Percentiles rank a stretch among this genome's conserved stretches.
These are phyloP conservation scores for Botrylloides violaceus DNA, from an alignment of 23 tunicate species.

Conservation along the genomic window DNA sequence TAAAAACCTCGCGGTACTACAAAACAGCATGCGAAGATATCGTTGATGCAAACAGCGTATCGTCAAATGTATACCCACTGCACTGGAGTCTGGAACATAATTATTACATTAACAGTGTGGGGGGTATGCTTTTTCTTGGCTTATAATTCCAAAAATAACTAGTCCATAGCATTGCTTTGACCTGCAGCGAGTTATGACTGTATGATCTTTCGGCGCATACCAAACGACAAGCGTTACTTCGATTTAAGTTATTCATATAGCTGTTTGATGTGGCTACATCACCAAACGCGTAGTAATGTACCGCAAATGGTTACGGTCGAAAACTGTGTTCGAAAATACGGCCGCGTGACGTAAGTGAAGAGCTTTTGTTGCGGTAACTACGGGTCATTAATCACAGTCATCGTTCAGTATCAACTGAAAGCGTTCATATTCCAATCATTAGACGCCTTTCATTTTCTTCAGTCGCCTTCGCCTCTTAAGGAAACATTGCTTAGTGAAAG, in stretches of 20 bases:
- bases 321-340: background rate
- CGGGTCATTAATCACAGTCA: background rate
- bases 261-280: constrained; percentile 16
- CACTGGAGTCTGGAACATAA: no score
- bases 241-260: background rate
- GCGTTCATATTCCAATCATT: no score
- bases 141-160: background rate
- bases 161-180: background rate
- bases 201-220: background rate
- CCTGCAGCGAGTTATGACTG: background rate
- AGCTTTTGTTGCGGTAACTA: background rate
- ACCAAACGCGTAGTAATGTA: constrained; percentile 9
- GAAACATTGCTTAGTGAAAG: no score
- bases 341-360: background rate
- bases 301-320: constrained; percentile 18
- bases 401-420: no score
- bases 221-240: background rate
- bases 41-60: no score
- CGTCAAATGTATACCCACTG: no score
- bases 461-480: no score
- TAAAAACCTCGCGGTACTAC: no score
- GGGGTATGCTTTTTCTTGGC: no score
- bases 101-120: no score
- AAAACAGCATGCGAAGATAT: no score
- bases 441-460: no score